Percentiles rank a stretch among this genome's conserved stretches.
These are phyloP conservation scores for Urocynchramus pylzowi DNA, from an alignment of 2,113 vertebrate species.

Conservation along the genomic window DNA sequence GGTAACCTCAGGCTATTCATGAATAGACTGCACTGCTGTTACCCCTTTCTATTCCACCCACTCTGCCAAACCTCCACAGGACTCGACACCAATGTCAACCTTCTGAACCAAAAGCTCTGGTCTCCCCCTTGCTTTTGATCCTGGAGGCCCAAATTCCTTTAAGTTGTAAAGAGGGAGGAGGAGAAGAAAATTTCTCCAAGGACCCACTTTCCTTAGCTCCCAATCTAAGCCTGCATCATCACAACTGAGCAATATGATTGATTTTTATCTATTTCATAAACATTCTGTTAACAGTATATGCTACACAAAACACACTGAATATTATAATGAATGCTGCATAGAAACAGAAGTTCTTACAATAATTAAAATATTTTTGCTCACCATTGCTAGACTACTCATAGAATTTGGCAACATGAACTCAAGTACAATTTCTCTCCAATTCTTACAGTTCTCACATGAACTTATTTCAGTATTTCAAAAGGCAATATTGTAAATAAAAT, in stretches of 20 bases:
- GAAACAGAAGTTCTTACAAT: background rate
- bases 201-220: background rate
- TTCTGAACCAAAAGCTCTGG: background rate
- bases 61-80: background rate
- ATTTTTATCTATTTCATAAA: background rate
- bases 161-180: background rate
- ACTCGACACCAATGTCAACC: background rate
- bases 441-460: background rate
- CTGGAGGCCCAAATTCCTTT: background rate
- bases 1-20: background rate
- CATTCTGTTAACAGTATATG: background rate
- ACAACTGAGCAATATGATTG: accelerated
- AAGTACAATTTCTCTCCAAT: background rate
- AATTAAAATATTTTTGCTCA: background rate
- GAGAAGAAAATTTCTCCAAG: background rate
- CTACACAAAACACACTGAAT: background rate
- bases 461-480: background rate
- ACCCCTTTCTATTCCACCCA: background rate
- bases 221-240: background rate
- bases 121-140: background rate
- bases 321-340: background rate
- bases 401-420: background rate
- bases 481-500: background rate
- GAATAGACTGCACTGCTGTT: background rate
- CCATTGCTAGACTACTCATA: background rate